Evolutionary conservation across 2,113 vertebrate species (phyloP).

Genomic region (Phrynosoma blainvillii): DNA sequence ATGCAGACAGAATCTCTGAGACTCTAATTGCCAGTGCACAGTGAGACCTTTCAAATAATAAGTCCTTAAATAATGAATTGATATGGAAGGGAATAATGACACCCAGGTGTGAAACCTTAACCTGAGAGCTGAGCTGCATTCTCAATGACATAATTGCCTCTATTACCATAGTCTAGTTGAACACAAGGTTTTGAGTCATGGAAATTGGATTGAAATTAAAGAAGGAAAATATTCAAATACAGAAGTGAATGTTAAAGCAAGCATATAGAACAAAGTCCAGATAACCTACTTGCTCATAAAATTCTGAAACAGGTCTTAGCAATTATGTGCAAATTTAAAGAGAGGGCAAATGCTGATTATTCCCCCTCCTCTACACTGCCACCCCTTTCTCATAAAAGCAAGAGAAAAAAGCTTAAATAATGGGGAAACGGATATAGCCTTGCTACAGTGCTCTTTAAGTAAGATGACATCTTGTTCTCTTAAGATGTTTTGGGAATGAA

Average conservation of each 20-base stretch:
- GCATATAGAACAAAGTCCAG: constrained; percentile 64
- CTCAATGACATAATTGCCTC: constrained; percentile 76
- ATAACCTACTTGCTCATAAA: constrained; percentile 70
- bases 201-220: constrained; percentile 70
- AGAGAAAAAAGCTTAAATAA: constrained; percentile 54
- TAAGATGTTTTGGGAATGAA: not conserved
- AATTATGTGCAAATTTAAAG: constrained; percentile 63
- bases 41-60: constrained; percentile 78
- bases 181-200: constrained; percentile 62
- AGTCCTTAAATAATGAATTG: constrained; percentile 81
- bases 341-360: constrained; percentile 22
- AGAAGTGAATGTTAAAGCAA: constrained; percentile 56
- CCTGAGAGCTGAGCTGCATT: constrained; percentile 59
- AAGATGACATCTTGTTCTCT: not conserved
- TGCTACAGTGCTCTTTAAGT: constrained; percentile 42
- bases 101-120: constrained; percentile 79
- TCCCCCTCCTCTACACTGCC: too few species aligned
- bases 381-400: constrained; percentile 53
- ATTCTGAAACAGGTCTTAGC: constrained; percentile 60
- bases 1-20: constrained; percentile 65
- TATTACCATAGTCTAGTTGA: constrained; percentile 74
- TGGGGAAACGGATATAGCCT: constrained; percentile 21
- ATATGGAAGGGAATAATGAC: constrained; percentile 78
- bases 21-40: constrained; percentile 70
- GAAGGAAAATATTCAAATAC: constrained; percentile 63